phyloP scores from a whole-genome alignment of 2,113 vertebrate genomes.

The Rutilus rutilus region DNA sequence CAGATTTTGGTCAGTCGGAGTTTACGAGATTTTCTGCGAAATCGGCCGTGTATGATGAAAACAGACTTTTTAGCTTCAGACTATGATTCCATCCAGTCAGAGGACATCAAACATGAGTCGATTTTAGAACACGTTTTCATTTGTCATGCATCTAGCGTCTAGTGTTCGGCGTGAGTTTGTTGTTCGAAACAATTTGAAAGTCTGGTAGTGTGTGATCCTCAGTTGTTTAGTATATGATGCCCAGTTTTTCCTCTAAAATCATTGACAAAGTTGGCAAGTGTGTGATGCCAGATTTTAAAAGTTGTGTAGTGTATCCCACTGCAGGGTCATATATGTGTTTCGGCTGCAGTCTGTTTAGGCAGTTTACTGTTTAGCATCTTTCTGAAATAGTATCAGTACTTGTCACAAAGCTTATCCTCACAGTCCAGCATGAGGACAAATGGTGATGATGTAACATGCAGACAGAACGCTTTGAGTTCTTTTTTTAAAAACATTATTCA shows the following conservation, averaged over 20 bases:
- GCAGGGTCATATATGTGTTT: neutral
- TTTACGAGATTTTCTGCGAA: too few species aligned
- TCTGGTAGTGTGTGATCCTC: too few species aligned
- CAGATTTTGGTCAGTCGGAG: too few species aligned
- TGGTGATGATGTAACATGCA: slow-evolving; percentile 22
- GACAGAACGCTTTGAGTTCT: neutral
- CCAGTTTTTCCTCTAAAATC: neutral
- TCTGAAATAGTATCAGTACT: slow-evolving; percentile 4
- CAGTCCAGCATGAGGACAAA: slow-evolving; percentile 13
- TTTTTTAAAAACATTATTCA: slow-evolving; percentile 53
- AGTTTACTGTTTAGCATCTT: neutral
- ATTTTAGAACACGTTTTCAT: too few species aligned
- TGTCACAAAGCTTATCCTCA: slow-evolving; percentile 14
- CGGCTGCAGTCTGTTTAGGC: neutral
- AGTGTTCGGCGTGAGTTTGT: too few species aligned
- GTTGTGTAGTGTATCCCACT: neutral
- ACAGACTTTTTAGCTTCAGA: too few species aligned
- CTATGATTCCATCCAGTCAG: too few species aligned
- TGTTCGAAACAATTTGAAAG: too few species aligned
- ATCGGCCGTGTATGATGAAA: too few species aligned
- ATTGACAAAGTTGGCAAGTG: too few species aligned
- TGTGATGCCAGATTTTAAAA: neutral
- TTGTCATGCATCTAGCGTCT: too few species aligned
- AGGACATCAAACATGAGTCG: too few species aligned
- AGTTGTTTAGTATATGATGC: neutral